phyloP scores from a whole-genome alignment of 2,888 invertebrate genomes.

The Stenotaenia linearis region DNA sequence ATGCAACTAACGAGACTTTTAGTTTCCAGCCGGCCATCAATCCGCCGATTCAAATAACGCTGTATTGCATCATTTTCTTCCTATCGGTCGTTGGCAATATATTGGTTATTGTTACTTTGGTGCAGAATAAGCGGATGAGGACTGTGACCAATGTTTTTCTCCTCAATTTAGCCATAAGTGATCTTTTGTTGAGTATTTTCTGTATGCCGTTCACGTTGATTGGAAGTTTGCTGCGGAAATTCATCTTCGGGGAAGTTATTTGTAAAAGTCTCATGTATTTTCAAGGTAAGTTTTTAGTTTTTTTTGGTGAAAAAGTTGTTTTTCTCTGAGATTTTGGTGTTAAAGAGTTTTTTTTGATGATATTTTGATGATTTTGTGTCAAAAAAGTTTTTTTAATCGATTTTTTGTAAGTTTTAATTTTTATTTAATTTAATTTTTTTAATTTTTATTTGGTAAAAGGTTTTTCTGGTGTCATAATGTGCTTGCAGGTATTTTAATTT shows the following conservation, averaged over 20 bases:
- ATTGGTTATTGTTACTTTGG: constrained; percentile 49
- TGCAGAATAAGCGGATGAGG: constrained; percentile 52
- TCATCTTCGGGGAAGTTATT: constrained; percentile 69
- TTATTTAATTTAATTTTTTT: no score
- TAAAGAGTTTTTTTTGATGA: no score
- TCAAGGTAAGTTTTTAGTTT: constrained; percentile 58
- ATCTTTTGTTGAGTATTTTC: constrained; percentile 72
- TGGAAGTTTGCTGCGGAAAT: constrained; percentile 66
- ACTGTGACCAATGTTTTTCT: constrained; percentile 55
- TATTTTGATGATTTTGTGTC: no score
- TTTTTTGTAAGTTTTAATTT: no score
- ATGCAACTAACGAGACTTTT: background rate
- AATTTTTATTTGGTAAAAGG: no score
- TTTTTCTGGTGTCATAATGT: no score
- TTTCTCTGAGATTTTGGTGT: background rate
- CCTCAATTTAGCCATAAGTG: constrained; percentile 58
- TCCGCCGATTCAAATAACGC: constrained; percentile 33
- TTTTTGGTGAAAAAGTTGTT: background rate
- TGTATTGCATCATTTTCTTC: constrained; percentile 40
- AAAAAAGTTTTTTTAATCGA: no score
- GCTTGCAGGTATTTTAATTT: no score
- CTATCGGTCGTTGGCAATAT: constrained; percentile 47
- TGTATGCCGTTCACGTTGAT: constrained; percentile 78
- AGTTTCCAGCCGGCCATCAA: background rate
- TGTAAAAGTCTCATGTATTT: constrained; percentile 74